These are phyloP conservation scores for Mustela nigripes DNA, from an alignment of 2,113 vertebrate genomes.

Conservation along the genomic window DNA sequence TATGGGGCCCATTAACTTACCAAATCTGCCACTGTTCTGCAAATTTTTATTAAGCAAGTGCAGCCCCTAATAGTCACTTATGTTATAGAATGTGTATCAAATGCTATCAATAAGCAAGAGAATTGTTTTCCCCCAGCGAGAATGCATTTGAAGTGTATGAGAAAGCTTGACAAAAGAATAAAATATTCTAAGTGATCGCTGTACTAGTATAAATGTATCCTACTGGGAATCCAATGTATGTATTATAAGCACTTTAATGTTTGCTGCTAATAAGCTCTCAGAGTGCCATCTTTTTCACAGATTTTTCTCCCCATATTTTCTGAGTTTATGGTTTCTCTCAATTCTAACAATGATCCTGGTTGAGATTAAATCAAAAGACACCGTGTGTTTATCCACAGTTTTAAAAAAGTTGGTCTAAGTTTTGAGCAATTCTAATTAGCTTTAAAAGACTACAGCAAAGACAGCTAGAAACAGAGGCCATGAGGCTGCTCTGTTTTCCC, in stretches of 20 bases:
- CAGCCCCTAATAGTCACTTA: conserved; percentile 77
- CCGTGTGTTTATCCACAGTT: not conserved
- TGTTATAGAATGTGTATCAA: conserved; percentile 71
- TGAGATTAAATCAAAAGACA: conserved; percentile 45
- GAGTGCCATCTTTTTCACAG: conserved; percentile 26
- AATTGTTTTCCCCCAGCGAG: conserved; percentile 77
- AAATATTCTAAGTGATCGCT: conserved; percentile 61
- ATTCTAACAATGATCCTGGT: not conserved
- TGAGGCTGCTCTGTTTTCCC: not conserved
- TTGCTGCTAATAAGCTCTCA: conserved; percentile 57
- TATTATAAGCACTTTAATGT: conserved; percentile 46
- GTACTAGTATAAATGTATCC: conserved; percentile 72
- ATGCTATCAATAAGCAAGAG: conserved; percentile 73
- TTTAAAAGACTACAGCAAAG: conserved; percentile 3
- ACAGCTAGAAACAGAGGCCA: not conserved
- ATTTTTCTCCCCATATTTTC: not conserved
- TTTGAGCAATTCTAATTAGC: not conserved
- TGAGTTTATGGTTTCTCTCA: conserved; percentile 21
- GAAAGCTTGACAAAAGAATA: conserved; percentile 76
- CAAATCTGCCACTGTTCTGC: conserved; percentile 75
- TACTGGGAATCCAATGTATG: conserved; percentile 40
- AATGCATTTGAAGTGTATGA: conserved; percentile 71
- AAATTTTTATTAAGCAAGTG: conserved; percentile 80
- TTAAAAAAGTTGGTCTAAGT: not conserved
- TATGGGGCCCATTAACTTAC: conserved; percentile 79